Evolutionary conservation across 2,113 vertebrate species (phyloP), one percentile per base, ranked within the genome.

Genomic region (Carassius auratus): DNA sequence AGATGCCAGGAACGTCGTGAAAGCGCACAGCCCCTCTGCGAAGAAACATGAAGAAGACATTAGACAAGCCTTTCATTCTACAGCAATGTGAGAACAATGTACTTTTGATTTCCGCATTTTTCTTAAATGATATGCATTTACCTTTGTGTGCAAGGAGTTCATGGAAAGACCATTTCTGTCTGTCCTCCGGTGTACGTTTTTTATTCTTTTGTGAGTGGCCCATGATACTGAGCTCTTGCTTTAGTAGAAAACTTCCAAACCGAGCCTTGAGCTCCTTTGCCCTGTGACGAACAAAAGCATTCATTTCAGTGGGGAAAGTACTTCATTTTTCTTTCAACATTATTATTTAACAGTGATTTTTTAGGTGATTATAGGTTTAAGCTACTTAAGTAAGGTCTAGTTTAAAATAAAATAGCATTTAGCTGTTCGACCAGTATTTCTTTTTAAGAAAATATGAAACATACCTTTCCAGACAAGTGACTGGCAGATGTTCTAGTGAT

Each of bases 241-340:
- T 97, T 23, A 97, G 96, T 19, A 98, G 93, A 52, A 99, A 95
- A 92, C 95, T 94, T 69, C 95, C 94, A 88, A 99, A 95, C n/a
- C 97, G 95, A 6, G 93, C 95, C 90, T 96, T 98, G 82, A 99
- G 93, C 83, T 96, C 96, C 91, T 99, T 99, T 77, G 96, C 97
- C 95, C 97, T 99, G 89, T 0, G 17, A 75, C 21, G 36, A 85
- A 59, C 42, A 45, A 26, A 21, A 78, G 85, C 42, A 61, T 0
- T 61, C 3, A 81, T 66, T 50, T 50, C 1, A 62, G 5, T 77
- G 8, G 17, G 7, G 14, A 68, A 68, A 68, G 14, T 36, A 4
- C 15, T 66, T 14, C 5, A 14, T 15, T 3, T 48, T 3, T 48
- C 3, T 50, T 50, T 50, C 13, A 4, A 50, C 48, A 15, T 52